phyloP scores from a whole-genome alignment of 2,797 vertebrate genomes.

The Glyptemys insculpta region DNA sequence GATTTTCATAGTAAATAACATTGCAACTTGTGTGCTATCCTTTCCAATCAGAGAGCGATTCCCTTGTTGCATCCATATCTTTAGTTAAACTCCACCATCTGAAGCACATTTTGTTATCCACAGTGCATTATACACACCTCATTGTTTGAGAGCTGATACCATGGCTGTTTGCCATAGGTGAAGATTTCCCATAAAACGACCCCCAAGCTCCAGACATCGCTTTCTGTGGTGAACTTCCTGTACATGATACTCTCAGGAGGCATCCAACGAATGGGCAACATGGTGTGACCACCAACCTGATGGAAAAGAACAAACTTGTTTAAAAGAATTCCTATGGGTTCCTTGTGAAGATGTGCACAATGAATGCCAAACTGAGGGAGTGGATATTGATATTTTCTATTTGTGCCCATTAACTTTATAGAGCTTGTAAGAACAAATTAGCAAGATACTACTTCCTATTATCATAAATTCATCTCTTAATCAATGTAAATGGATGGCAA shows the following conservation, averaged over 20 bases:
- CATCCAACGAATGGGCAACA: constrained; percentile 99
- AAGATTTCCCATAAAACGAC: constrained; percentile 99
- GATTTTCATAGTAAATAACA: not conserved
- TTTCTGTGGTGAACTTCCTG: constrained; percentile 99
- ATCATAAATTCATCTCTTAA: not conserved
- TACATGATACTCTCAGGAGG: constrained; percentile 99
- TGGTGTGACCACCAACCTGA: constrained; percentile 98
- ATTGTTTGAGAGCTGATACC: constrained; percentile 99
- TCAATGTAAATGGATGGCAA: not conserved
- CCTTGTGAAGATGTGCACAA: not conserved
- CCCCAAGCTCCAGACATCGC: constrained; percentile 98
- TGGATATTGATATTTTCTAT: not conserved
- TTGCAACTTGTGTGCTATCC: not conserved
- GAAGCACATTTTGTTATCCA: not conserved
- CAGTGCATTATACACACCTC: constrained; percentile 86
- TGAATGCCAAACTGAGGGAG: fast-evolving
- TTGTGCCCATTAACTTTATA: not conserved
- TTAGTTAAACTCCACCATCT: not conserved
- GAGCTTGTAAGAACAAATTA: not conserved
- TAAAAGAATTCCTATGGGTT: not conserved
- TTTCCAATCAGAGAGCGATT: not conserved
- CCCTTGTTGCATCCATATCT: not conserved
- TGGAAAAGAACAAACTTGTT: constrained; percentile 18
- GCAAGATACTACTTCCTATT: not conserved
- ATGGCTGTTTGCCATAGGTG: constrained; percentile 98